These are phyloP conservation scores for Tipula vernalis DNA, from an alignment of 2,888 invertebrate species.

Conservation along the genomic window DNA sequence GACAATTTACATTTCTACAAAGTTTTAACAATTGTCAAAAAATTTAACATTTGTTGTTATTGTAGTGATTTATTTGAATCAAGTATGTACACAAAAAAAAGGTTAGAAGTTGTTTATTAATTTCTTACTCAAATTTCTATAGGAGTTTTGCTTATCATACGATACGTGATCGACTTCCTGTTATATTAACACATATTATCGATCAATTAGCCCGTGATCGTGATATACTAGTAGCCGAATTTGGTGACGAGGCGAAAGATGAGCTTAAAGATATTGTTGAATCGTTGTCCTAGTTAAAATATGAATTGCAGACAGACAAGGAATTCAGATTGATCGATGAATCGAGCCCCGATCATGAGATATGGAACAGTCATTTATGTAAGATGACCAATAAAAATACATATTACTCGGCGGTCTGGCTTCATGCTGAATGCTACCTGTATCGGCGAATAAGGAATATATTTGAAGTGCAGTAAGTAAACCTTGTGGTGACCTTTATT, in stretches of 20 bases:
- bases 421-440: constrained; percentile 86
- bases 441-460: constrained; percentile 59
- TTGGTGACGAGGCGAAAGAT: constrained; percentile 50
- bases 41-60: no score
- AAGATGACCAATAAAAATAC: constrained; percentile 34
- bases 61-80: no score
- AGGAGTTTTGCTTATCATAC: constrained; percentile 81
- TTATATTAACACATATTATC: constrained; percentile 76
- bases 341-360: constrained; percentile 39
- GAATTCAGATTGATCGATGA: constrained; percentile 42
- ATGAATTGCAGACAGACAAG: constrained; percentile 87
- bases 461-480: constrained; percentile 49
- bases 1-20: no score
- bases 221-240: constrained; percentile 42
- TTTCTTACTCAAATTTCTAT: constrained; percentile 24
- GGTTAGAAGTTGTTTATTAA: background rate
- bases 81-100: no score
- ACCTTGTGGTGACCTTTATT: background rate
- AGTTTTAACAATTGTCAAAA: no score
- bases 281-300: constrained; percentile 68
- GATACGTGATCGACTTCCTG: constrained; percentile 72
- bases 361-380: constrained; percentile 61
- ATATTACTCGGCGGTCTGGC: constrained; percentile 72
- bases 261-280: constrained; percentile 64
- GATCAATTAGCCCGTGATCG: constrained; percentile 65